These are phyloP conservation scores for Atherinomorus stipes DNA, from an alignment of 2,113 vertebrate species.

Conservation along the genomic window DNA sequence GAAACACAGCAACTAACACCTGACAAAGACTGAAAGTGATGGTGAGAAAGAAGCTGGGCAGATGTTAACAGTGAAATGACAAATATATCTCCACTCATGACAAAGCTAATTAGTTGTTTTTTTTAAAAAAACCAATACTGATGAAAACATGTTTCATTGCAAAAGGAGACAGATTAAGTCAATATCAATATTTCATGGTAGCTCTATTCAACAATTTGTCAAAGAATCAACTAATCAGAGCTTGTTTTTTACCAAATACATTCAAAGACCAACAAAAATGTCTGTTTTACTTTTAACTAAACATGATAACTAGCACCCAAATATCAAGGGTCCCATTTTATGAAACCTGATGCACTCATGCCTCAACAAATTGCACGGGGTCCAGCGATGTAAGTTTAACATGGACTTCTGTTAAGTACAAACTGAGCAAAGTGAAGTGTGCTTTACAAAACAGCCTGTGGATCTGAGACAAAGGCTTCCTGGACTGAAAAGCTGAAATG, in stretches of 20 bases:
- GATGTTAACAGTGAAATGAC: slow-evolving; percentile 22
- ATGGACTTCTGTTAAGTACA: slow-evolving; percentile 26
- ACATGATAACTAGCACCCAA: background rate
- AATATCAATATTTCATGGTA: background rate
- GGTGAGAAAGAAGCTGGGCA: slow-evolving; percentile 1
- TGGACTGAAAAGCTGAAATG: slow-evolving; percentile 23
- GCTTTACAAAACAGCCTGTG: slow-evolving; percentile 8
- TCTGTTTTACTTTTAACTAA: slow-evolving; percentile 17
- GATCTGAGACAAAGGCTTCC: slow-evolving; percentile 11
- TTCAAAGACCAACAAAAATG: slow-evolving; percentile 30
- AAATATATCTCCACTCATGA: background rate
- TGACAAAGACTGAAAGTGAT: slow-evolving; percentile 13
- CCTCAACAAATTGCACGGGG: slow-evolving; percentile 5
- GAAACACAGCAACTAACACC: slow-evolving; percentile 7
- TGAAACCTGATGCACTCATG: background rate
- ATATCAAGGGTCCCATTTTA: slow-evolving; percentile 10
- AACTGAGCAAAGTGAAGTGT: slow-evolving; percentile 49
- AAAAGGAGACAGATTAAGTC: background rate
- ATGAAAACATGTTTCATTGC: background rate
- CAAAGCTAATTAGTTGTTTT: background rate
- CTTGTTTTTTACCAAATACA: slow-evolving; percentile 10
- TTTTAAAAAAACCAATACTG: background rate
- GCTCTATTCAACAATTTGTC: slow-evolving; percentile 8
- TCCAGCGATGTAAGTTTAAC: slow-evolving; percentile 24
- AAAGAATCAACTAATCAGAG: slow-evolving; percentile 4